These are phyloP conservation scores for Thalassophryne amazonica DNA, from an alignment of 2,797 vertebrate species.

Conservation along the genomic window DNA sequence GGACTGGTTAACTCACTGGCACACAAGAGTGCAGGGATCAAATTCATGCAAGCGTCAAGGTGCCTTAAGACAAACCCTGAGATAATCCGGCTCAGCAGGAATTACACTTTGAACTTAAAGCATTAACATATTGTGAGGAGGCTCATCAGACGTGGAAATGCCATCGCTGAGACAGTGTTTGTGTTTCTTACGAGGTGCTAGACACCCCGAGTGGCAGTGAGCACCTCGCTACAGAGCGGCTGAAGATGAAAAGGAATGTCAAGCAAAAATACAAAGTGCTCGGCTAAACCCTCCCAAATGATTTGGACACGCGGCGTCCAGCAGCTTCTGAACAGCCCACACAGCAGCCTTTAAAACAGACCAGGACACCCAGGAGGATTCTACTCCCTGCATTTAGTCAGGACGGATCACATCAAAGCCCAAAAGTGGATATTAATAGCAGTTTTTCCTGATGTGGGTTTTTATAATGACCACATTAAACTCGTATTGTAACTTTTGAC, in stretches of 20 bases:
- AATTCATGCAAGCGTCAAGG: no score
- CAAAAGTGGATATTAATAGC: conserved; percentile 3
- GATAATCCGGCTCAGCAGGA: no score
- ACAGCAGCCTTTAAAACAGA: conserved; percentile 17
- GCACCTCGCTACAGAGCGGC: conserved; percentile 25
- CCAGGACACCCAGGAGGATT: conserved; percentile 22
- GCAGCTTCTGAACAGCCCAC: conserved; percentile 4
- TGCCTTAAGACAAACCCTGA: no score
- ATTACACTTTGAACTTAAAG: no score
- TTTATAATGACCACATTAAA: not conserved
- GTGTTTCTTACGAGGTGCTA: not conserved
- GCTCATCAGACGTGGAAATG: no score
- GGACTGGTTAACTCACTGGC: no score
- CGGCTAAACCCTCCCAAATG: conserved; percentile 35
- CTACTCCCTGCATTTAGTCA: not conserved
- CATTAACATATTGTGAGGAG: no score
- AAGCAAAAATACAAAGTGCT: conserved; percentile 31
- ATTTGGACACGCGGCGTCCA: conserved; percentile 14
- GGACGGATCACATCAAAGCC: conserved; percentile 7
- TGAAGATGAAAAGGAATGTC: conserved; percentile 40
- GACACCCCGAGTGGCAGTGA: conserved; percentile 5
- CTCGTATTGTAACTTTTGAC: conserved; percentile 5
- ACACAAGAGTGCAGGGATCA: no score
- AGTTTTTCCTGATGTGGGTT: conserved; percentile 1
- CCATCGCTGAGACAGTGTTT: not conserved